phyloP scores from a whole-genome alignment of 2,113 vertebrate genomes.

The Lates calcarifer region DNA sequence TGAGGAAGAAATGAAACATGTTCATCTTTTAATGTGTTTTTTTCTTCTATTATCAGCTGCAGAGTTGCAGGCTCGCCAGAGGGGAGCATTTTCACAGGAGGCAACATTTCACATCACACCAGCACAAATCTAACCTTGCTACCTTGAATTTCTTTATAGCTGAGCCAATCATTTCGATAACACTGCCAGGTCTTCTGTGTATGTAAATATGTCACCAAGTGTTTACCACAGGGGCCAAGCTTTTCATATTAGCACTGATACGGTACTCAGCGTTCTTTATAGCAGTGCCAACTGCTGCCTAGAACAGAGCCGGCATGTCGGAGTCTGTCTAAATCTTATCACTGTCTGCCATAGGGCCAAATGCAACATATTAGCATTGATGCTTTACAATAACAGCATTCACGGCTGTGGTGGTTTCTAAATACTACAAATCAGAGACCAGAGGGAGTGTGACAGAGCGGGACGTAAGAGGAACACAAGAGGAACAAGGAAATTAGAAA shows the following conservation, averaged over 20 bases:
- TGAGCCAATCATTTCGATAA: slow-evolving; percentile 19
- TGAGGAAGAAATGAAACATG: too few species aligned
- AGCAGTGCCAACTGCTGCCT: slow-evolving; percentile 50
- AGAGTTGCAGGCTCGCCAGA: slow-evolving; percentile 12
- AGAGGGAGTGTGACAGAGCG: slow-evolving; percentile 22
- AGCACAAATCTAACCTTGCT: slow-evolving; percentile 31
- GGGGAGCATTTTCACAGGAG: slow-evolving; percentile 21
- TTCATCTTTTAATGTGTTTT: not conserved
- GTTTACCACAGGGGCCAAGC: slow-evolving; percentile 43
- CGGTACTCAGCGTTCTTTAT: slow-evolving; percentile 50
- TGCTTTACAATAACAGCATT: slow-evolving; percentile 42
- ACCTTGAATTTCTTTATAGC: slow-evolving; percentile 41
- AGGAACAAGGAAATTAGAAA: slow-evolving; percentile 2
- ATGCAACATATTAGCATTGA: slow-evolving; percentile 45
- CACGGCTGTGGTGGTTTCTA: slow-evolving; percentile 6
- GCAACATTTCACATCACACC: not conserved
- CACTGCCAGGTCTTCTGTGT: slow-evolving; percentile 37
- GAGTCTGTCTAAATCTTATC: slow-evolving; percentile 55
- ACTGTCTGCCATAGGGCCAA: slow-evolving; percentile 40
- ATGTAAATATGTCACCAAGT: slow-evolving; percentile 56
- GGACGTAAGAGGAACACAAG: not conserved
- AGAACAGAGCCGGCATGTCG: slow-evolving; percentile 9
- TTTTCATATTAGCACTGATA: slow-evolving; percentile 52
- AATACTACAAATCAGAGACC: slow-evolving; percentile 23
- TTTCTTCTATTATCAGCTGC: slow-evolving; percentile 2